Percentiles rank a stretch among this genome's conserved stretches.
Evolutionary conservation across 2,113 vertebrate genomes (phyloP).

Genomic region (Phainopepla nitens): DNA sequence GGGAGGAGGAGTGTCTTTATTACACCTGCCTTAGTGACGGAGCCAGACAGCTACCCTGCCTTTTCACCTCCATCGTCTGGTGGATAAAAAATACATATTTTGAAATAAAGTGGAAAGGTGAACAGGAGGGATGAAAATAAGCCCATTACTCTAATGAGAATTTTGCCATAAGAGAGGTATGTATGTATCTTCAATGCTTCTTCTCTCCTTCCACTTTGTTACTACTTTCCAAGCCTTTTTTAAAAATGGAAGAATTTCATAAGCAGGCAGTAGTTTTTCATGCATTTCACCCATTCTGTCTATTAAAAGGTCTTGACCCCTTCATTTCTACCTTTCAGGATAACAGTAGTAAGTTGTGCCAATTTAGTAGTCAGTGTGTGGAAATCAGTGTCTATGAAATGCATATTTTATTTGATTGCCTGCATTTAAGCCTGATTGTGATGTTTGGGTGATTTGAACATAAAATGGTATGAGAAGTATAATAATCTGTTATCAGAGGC

Average conservation of each 20-base stretch:
- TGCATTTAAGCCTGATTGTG: conserved; percentile 64
- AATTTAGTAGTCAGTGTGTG: conserved; percentile 58
- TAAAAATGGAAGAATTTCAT: conserved; percentile 39
- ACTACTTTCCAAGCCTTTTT: not conserved
- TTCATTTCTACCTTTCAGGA: conserved; percentile 57
- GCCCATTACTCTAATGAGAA: not conserved
- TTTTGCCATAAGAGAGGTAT: not conserved
- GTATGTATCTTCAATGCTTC: not conserved
- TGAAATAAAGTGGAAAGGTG: not conserved
- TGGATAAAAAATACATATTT: not conserved
- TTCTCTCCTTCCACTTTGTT: not conserved
- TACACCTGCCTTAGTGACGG: not conserved
- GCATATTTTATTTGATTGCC: conserved; percentile 73
- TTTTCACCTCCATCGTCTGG: not conserved
- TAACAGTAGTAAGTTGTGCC: conserved; percentile 59
- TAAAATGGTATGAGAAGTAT: not conserved
- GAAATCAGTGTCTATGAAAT: conserved; percentile 47
- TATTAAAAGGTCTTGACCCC: conserved; percentile 75
- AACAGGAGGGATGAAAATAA: not conserved
- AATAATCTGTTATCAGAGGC: conserved; percentile 21
- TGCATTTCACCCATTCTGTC: conserved; percentile 51
- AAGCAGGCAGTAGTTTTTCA: conserved; percentile 19
- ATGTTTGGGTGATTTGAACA: conserved; percentile 6
- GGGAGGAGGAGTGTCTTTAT: not conserved
- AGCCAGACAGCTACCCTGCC: not conserved